These are phyloP conservation scores for Nephrocerus scutellatus DNA, from an alignment of 2,888 invertebrate species.

Conservation along the genomic window DNA sequence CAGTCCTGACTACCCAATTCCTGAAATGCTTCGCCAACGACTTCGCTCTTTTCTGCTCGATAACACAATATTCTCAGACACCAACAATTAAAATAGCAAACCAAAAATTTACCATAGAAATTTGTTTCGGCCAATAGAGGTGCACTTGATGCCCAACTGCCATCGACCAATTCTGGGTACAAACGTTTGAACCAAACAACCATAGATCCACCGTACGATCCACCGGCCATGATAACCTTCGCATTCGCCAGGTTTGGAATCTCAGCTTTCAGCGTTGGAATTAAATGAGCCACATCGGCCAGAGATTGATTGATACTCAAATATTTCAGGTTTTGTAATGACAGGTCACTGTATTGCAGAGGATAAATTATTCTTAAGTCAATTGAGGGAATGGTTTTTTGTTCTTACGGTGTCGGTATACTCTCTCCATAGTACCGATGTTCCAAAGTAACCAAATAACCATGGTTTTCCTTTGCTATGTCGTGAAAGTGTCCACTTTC, in stretches of 20 bases:
- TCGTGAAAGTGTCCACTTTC: conserved; percentile 56
- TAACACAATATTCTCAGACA: not conserved
- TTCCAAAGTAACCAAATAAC: conserved; percentile 66
- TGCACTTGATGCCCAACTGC: conserved; percentile 59
- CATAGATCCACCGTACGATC: conserved; percentile 63
- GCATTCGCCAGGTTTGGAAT: conserved; percentile 40
- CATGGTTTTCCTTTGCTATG: conserved; percentile 54
- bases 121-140: conserved; percentile 59
- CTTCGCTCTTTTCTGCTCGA: conserved; percentile 43
- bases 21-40: conserved; percentile 38
- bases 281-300: conserved; percentile 61
- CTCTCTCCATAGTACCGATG: conserved; percentile 77
- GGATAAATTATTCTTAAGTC: too few relatives aligned
- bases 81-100: not conserved
- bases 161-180: conserved; percentile 57
- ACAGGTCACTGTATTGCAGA: conserved; percentile 49
- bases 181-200: conserved; percentile 60
- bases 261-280: conserved; percentile 47
- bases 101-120: conserved; percentile 46
- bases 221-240: conserved; percentile 54
- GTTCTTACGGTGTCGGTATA: conserved; percentile 58
- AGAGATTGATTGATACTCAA: conserved; percentile 59
- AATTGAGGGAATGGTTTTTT: too few relatives aligned
- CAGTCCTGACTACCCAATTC: conserved; percentile 38
- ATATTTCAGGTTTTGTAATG: conserved; percentile 54